Percentiles rank a stretch among this genome's conserved stretches.
These are phyloP conservation scores for Melieria omissa DNA, from an alignment of 2,888 invertebrate genomes.

Conservation along the genomic window DNA sequence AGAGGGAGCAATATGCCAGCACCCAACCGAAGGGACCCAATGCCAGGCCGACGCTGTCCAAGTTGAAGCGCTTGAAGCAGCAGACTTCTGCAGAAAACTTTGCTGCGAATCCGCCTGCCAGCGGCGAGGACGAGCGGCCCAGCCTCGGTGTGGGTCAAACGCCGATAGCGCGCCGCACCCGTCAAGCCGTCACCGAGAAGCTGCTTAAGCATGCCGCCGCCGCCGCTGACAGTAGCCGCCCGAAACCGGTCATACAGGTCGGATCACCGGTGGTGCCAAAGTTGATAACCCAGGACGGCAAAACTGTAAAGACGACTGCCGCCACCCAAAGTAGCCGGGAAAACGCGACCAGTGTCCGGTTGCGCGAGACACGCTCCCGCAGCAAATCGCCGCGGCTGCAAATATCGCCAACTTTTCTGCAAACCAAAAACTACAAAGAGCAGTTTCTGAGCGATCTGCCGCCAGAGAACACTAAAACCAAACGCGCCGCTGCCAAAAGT, in stretches of 20 bases:
- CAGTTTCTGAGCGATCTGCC: conserved; percentile 33
- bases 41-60: conserved; percentile 38
- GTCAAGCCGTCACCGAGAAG: conserved; percentile 41
- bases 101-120: conserved; percentile 50
- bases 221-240: conserved; percentile 5
- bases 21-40: conserved; percentile 4
- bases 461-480: conserved; percentile 17
- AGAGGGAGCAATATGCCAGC: not conserved
- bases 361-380: conserved; percentile 43
- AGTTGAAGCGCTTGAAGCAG: conserved; percentile 40
- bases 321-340: conserved; percentile 40
- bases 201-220: not conserved
- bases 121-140: conserved; percentile 37
- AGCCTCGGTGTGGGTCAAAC: conserved; percentile 29
- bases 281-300: conserved; percentile 47
- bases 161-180: conserved; percentile 53
- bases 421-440: conserved; percentile 45
- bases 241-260: conserved; percentile 41
- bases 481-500: conserved; percentile 39
- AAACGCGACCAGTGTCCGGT: conserved; percentile 10
- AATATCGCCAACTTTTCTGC: conserved; percentile 55
- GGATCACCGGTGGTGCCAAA: conserved; percentile 54
- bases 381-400: conserved; percentile 58
- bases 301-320: conserved; percentile 37
- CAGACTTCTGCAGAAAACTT: not conserved